These are phyloP conservation scores for Zaprionus bogoriensis DNA, from an alignment of 2,888 invertebrate genomes.

Conservation along the genomic window DNA sequence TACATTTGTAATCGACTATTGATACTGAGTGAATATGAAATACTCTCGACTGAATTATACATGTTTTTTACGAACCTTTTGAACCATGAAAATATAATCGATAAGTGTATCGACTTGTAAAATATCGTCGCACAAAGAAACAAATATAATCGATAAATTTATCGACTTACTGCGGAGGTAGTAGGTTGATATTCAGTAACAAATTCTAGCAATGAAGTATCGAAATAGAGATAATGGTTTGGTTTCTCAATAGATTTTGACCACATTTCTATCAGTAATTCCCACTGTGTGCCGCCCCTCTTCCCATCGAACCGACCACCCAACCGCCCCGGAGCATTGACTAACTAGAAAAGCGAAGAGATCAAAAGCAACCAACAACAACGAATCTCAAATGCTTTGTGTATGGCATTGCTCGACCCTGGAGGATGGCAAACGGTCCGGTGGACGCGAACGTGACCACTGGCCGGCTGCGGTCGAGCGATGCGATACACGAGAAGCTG, in stretches of 20 bases:
- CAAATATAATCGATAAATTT: neutral
- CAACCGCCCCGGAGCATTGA: neutral
- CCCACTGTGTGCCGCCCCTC: neutral
- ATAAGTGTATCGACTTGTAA: no score
- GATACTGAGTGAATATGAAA: no score
- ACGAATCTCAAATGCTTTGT: constrained; percentile 80
- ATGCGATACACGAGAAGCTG: constrained; percentile 63
- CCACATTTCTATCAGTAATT: no score
- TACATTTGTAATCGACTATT: no score
- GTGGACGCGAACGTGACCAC: neutral
- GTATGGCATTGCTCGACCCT: constrained; percentile 63
- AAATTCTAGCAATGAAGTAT: neutral
- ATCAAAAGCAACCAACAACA: constrained; percentile 83
- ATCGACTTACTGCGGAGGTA: constrained; percentile 45
- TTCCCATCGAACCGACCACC: no score
- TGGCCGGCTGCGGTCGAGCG: constrained; percentile 49
- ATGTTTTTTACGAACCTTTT: no score
- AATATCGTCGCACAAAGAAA: no score
- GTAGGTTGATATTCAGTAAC: constrained; percentile 55
- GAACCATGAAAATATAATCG: no score
- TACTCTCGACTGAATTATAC: no score
- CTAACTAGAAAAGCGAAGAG: constrained; percentile 63
- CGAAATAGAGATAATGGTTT: neutral
- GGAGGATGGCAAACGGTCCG: constrained; percentile 2
- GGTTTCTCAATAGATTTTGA: neutral